phyloP scores from a whole-genome alignment of 2,888 invertebrate species.

The Caradrina kadenii region DNA sequence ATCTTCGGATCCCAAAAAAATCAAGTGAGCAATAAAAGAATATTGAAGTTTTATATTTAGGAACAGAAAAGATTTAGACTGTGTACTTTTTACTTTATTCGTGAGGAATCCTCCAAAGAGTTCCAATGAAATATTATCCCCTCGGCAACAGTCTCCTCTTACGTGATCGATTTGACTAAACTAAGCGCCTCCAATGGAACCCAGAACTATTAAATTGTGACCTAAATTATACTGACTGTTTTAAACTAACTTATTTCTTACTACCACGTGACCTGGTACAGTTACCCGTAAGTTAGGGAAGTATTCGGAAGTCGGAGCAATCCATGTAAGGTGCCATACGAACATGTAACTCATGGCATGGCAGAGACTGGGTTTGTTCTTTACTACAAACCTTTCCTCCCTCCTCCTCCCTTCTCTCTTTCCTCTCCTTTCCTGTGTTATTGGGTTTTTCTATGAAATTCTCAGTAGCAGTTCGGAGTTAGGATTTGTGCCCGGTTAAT shows the following conservation, averaged over 20 bases:
- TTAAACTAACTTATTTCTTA: neutral
- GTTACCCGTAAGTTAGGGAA: neutral
- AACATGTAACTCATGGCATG: no score
- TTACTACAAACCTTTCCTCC: no score
- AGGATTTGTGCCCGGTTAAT: no score
- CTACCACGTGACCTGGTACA: neutral
- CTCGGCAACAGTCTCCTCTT: conserved; percentile 37
- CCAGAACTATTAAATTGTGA: conserved; percentile 16
- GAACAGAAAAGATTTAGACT: conserved; percentile 27
- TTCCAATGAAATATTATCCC: conserved; percentile 47
- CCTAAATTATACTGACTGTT: neutral
- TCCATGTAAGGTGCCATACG: neutral
- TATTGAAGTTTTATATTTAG: conserved; percentile 30
- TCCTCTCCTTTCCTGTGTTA: no score
- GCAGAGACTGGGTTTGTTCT: no score
- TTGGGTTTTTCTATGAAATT: no score
- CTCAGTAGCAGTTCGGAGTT: no score
- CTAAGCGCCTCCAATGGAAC: conserved; percentile 9
- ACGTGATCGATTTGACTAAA: conserved; percentile 45
- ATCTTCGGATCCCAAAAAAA: conserved; percentile 9
- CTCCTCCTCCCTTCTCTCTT: no score
- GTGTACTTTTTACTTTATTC: conserved; percentile 30
- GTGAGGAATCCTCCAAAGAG: conserved; percentile 17
- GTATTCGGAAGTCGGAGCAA: neutral
- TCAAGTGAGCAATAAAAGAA: conserved; percentile 25